These are phyloP conservation scores for Bilobella aurantiaca DNA, from an alignment of 1,140 invertebrate species.

Conservation along the genomic window DNA sequence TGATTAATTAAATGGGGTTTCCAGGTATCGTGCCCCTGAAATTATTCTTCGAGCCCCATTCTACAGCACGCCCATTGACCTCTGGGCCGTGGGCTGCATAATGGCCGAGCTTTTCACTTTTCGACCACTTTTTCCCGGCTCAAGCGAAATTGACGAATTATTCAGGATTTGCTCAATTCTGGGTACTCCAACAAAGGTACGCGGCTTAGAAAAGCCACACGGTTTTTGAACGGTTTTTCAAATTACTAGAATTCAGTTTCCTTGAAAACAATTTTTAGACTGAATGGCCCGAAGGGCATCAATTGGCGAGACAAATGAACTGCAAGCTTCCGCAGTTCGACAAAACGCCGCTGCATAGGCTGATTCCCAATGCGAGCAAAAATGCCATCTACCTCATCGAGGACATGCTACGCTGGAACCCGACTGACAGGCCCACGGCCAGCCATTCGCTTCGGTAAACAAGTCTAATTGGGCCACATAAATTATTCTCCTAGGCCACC, in stretches of 20 bases:
- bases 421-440: slow-evolving; percentile 79
- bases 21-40: slow-evolving; percentile 83
- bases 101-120: slow-evolving; percentile 98
- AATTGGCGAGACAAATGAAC: slow-evolving; percentile 84
- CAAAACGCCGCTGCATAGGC: slow-evolving; percentile 61
- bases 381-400: slow-evolving; percentile 75
- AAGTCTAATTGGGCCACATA: no score
- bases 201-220: background rate
- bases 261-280: slow-evolving; percentile 45
- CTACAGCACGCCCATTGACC: slow-evolving; percentile 94
- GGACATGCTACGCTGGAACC: slow-evolving; percentile 84
- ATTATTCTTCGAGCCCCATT: slow-evolving; percentile 87
- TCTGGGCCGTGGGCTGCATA: slow-evolving; percentile 88
- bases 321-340: slow-evolving; percentile 88
- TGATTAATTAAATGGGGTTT: no score
- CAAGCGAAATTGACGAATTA: slow-evolving; percentile 95
- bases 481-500: no score
- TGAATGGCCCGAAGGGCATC: slow-evolving; percentile 91
- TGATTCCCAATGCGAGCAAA: slow-evolving; percentile 73
- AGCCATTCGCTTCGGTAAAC: slow-evolving; percentile 61
- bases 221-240: no score
- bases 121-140: slow-evolving; percentile 90
- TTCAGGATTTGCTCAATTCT: slow-evolving; percentile 93
- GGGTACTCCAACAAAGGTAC: slow-evolving; percentile 82
- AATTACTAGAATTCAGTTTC: no score